phyloP scores from a whole-genome alignment of 1,140 invertebrate genomes.

The Glomeris maerens region DNA sequence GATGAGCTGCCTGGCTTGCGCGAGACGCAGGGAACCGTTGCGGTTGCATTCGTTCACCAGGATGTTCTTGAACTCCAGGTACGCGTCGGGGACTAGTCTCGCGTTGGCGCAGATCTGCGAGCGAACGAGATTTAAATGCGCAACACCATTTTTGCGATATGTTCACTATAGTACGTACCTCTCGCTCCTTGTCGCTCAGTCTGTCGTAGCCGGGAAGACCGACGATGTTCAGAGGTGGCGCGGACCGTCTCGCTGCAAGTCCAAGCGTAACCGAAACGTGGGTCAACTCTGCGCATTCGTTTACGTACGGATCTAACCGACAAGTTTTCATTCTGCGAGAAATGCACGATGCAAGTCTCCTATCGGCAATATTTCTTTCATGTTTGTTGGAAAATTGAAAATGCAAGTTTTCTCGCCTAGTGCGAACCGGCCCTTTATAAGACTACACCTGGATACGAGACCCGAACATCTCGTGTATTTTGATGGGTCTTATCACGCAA shows the following conservation, averaged over 20 bases:
- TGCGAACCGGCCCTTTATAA: no score
- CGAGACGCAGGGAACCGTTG: slow-evolving; percentile 48
- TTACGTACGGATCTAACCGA: no score
- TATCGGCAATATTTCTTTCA: no score
- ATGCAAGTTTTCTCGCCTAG: no score
- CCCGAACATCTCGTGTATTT: no score
- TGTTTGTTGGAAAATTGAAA: no score
- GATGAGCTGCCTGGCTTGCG: slow-evolving; percentile 61
- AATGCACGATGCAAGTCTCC: no score
- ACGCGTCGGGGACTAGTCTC: slow-evolving; percentile 57
- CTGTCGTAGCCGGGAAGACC: slow-evolving; percentile 64
- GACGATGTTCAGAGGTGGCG: slow-evolving; percentile 55
- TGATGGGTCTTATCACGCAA: no score
- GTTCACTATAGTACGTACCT: slow-evolving; percentile 24
- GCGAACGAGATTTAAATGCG: not conserved
- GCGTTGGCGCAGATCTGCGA: slow-evolving; percentile 49
- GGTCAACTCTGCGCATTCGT: no score
- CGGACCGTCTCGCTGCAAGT: slow-evolving; percentile 21
- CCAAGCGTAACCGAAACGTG: not conserved
- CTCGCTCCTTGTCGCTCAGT: slow-evolving; percentile 51
- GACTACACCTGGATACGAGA: no score
- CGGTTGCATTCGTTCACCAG: slow-evolving; percentile 60
- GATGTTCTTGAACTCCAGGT: slow-evolving; percentile 56
- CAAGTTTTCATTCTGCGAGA: no score
- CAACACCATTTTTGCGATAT: slow-evolving; percentile 2